These are phyloP conservation scores for Diplolepis rosae DNA, from an alignment of 2,888 invertebrate genomes.

Conservation along the genomic window DNA sequence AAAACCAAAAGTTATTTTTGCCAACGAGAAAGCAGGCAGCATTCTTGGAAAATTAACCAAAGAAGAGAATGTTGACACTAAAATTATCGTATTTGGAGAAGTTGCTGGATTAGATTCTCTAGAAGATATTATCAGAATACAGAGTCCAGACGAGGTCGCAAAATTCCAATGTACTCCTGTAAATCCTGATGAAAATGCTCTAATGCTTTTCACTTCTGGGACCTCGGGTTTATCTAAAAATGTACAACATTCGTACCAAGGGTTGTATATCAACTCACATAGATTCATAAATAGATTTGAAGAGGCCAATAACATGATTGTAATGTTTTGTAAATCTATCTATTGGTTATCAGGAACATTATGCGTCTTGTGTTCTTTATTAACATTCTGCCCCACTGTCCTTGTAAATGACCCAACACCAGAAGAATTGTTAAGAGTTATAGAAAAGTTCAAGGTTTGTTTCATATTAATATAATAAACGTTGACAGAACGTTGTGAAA, in stretches of 20 bases:
- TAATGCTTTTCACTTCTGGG: background rate
- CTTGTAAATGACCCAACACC: conserved; percentile 56
- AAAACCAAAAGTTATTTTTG: background rate
- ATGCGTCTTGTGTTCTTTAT: conserved; percentile 43
- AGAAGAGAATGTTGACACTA: background rate
- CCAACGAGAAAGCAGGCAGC: background rate
- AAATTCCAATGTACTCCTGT: background rate
- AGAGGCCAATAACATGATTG: background rate
- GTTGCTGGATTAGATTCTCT: background rate
- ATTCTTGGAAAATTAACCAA: background rate
- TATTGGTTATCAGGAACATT: conserved; percentile 64
- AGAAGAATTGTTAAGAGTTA: conserved; percentile 52
- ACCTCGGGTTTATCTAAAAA: background rate
- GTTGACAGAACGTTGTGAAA: too few species aligned
- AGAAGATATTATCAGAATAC: background rate
- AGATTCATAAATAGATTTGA: background rate
- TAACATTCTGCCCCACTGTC: conserved; percentile 42
- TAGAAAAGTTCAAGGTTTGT: conserved; percentile 63
- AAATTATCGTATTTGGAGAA: background rate
- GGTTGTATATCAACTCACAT: conserved; percentile 35
- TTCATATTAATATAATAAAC: too few species aligned
- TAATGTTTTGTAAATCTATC: conserved; percentile 56
- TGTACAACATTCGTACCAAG: background rate
- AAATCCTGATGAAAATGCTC: background rate
- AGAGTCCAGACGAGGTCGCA: background rate